Evolutionary conservation across 2,888 invertebrate species (phyloP).

Genomic region (Drosophila mulleri): DNA sequence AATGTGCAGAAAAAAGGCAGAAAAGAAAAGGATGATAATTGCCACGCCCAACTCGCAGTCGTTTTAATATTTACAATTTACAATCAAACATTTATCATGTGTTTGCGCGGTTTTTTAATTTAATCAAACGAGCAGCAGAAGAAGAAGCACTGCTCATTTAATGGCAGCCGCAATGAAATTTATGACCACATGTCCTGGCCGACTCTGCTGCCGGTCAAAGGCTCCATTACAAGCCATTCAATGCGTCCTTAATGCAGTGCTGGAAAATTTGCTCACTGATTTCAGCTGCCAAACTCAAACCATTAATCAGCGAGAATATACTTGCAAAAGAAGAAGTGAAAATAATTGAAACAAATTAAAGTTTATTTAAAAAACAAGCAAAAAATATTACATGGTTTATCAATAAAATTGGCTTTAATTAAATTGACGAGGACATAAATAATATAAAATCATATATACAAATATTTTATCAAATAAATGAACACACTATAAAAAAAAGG

Average conservation of each 20-base stretch:
- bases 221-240: conserved; percentile 41
- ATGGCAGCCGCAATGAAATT: conserved; percentile 50
- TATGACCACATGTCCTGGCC: conserved; percentile 36
- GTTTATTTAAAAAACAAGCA: background rate
- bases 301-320: conserved; percentile 14
- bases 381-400: no score
- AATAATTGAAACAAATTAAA: background rate
- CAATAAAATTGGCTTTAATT: background rate
- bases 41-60: conserved; percentile 7
- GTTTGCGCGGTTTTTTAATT: conserved; percentile 60
- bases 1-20: background rate
- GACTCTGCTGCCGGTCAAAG: background rate
- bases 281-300: conserved; percentile 20
- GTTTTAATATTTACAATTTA: conserved; percentile 43
- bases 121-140: conserved; percentile 46
- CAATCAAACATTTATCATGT: conserved; percentile 55
- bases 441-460: no score
- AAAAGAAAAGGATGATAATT: conserved; percentile 13
- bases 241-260: conserved; percentile 38
- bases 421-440: background rate
- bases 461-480: background rate
- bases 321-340: background rate
- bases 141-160: conserved; percentile 41
- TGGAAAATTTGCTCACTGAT: conserved; percentile 35
- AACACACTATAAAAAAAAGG: background rate